These are phyloP conservation scores for Sebastes steindachneri DNA, from an alignment of 2,797 vertebrate genomes.

Conservation along the genomic window DNA sequence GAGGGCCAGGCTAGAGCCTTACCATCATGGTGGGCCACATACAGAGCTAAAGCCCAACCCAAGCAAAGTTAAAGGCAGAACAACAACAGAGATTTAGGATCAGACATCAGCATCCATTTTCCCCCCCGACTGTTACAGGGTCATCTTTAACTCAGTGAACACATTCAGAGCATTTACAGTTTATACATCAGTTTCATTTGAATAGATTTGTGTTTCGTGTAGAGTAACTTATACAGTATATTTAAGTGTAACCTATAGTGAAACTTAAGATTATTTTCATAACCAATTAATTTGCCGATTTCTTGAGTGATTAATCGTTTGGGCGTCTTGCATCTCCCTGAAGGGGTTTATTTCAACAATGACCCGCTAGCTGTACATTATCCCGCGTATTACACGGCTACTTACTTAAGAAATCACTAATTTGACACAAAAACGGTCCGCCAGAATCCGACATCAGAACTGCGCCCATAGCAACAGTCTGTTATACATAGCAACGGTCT, in stretches of 20 bases:
- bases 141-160: constrained; percentile 6
- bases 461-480: too few species aligned
- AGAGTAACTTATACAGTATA: background rate
- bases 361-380: too few species aligned
- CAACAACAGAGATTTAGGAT: constrained; percentile 63
- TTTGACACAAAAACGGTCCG: too few species aligned
- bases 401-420: too few species aligned
- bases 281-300: background rate
- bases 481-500: too few species aligned
- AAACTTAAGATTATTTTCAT: background rate
- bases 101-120: constrained; percentile 40
- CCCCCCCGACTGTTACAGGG: background rate
- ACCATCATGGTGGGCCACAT: constrained; percentile 86
- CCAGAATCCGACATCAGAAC: too few species aligned
- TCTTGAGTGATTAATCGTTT: background rate
- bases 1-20: constrained; percentile 72
- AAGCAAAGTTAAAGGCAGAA: constrained; percentile 72
- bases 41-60: constrained; percentile 81
- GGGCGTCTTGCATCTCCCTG: too few species aligned
- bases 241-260: background rate
- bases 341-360: too few species aligned
- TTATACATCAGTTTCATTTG: background rate
- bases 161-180: constrained; percentile 34
- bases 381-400: too few species aligned
- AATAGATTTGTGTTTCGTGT: background rate